Base-by-base conservation (phyloP, 2,888 invertebrate genomes). In the Chymomyza amoena region DNA sequence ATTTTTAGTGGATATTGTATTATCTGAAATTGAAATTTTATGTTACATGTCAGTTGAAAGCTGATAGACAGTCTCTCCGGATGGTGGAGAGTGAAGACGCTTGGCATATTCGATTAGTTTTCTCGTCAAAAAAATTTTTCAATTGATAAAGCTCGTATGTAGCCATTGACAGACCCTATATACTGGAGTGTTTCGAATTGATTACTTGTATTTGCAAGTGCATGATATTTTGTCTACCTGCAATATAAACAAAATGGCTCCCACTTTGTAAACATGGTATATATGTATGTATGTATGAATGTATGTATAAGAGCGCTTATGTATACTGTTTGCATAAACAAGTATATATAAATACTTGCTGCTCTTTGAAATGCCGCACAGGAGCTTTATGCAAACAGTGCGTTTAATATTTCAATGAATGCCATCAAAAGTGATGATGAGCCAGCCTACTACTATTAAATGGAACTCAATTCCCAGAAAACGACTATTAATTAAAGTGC, bases 401-500 rank as follows among this genome's bases (percentile, higher is more conserved):
- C 32, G 60, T 25, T 60, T 60, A 36, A 36, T 32, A 36, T 60
- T 60, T 36, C 15, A 60, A 60, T 60, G 60, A 32, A 32, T 60
- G 16, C 32, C 36, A 15, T 60, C 15, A 16, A 60, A 50, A 67
- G 54, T 62, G 10, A 67, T 62, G 16, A 61, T 52, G 60, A 61
- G 16, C 54, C 36, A 7, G 16, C 18, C 20, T 36, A 15, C 20
- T 36, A 15, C 9, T 32, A 36, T 36, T 60, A 59, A 56, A 67
- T 51, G 39, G 25, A 56, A 62, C 20, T 45, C 45, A 18, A 45
- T 45, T 62, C 51, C 51, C 50, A 66, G 51, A 28, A 60, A 36
- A 62, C 25, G 67, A 62, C 54, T 61, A 62, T 68, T 68, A 68
- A 68, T 68, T 68, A 68, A 67, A 63, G 68, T 68, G 50, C 28